phyloP scores from a whole-genome alignment of 2,797 vertebrate species.

The Sarcoramphus papa region DNA sequence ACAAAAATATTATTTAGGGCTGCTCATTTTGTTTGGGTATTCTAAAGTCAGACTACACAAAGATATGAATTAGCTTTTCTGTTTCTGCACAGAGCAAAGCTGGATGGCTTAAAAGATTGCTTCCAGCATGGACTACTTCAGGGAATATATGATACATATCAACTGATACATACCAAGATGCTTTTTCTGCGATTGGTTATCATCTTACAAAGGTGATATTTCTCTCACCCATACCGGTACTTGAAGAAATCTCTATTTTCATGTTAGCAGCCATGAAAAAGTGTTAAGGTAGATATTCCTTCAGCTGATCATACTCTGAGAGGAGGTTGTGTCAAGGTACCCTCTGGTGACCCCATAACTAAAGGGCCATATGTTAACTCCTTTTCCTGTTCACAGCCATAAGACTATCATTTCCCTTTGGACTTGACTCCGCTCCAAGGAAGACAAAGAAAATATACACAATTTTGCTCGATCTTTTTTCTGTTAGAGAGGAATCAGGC shows the following conservation, averaged over 20 bases:
- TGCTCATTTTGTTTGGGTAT: not conserved
- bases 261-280: not conserved
- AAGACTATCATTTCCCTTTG: not conserved
- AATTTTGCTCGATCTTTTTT: not conserved
- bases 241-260: not conserved
- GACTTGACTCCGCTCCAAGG: not conserved
- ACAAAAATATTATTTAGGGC: not conserved
- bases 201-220: not conserved
- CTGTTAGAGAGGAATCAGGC: not conserved
- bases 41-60: not conserved
- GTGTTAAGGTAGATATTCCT: not conserved
- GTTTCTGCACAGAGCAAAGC: not conserved
- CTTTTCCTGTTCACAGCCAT: not conserved
- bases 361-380: not conserved
- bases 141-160: not conserved
- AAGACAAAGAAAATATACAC: not conserved
- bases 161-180: not conserved
- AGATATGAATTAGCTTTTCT: not conserved
- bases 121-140: not conserved
- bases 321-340: not conserved
- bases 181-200: not conserved
- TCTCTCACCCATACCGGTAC: not conserved
- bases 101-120: not conserved
- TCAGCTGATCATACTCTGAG: not conserved
- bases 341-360: not conserved